Evolutionary conservation across 2,113 vertebrate species (phyloP).

Genomic region (Notarius quadriscutis): DNA sequence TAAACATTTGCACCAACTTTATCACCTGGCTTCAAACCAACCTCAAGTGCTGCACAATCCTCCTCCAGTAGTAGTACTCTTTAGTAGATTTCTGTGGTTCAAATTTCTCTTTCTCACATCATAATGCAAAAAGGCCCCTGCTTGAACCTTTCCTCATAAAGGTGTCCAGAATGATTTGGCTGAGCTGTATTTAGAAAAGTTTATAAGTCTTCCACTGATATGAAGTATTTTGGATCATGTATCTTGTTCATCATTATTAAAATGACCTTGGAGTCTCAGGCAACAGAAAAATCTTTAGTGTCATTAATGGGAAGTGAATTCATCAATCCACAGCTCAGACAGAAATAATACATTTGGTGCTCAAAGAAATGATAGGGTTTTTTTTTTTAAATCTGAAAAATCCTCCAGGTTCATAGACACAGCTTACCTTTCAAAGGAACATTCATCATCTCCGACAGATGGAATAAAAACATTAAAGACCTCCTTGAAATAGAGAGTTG

Average conservation of each 20-base stretch:
- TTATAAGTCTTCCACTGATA: not conserved
- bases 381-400: not conserved
- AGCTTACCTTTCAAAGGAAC: not conserved
- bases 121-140: not conserved
- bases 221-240: not conserved
- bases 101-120: not conserved
- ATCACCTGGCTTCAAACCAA: not conserved
- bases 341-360: not conserved
- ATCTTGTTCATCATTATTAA: not conserved
- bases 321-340: not conserved
- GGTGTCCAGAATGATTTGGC: not conserved
- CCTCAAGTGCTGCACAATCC: not conserved
- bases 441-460: not conserved
- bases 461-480: not conserved
- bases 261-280: not conserved
- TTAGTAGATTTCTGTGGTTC: not conserved
- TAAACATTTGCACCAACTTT: not conserved
- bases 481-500: not conserved
- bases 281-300: conserved; percentile 1
- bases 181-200: not conserved
- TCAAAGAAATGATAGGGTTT: not conserved
- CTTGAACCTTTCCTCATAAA: not conserved
- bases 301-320: not conserved
- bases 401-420: not conserved
- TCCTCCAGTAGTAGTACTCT: not conserved